A percentile compares a stretch with the other conserved stretches of the same genome.
Evolutionary conservation across 2,113 vertebrate species (phyloP).

Genomic region (Anguilla rostrata): DNA sequence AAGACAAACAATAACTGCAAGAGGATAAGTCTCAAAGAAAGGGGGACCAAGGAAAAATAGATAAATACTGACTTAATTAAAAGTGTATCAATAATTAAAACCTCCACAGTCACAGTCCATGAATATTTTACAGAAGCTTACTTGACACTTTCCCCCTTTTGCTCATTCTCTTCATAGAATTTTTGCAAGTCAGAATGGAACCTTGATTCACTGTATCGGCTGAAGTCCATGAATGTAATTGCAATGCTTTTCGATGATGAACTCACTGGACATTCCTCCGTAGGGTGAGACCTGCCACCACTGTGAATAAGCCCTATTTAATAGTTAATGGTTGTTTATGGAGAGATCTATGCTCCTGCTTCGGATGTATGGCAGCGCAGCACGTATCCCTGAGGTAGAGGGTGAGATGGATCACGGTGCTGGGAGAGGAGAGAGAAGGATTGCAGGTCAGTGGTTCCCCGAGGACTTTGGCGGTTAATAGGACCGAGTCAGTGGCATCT

Average conservation of each 20-base stretch:
- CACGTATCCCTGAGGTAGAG: slow-evolving; percentile 29
- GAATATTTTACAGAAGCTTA: slow-evolving; percentile 14
- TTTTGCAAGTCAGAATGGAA: not conserved
- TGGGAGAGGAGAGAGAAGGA: slow-evolving; percentile 46
- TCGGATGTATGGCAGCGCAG: not conserved
- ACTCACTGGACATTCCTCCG: not conserved
- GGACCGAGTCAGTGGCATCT: slow-evolving; percentile 35
- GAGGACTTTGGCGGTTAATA: slow-evolving; percentile 54
- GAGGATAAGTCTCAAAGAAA: slow-evolving; percentile 6
- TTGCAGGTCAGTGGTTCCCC: slow-evolving; percentile 53
- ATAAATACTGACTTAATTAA: slow-evolving; percentile 22
- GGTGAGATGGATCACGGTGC: slow-evolving; percentile 40
- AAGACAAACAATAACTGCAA: not conserved
- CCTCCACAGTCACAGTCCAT: not conserved
- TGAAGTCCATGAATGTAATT: not conserved
- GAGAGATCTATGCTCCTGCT: slow-evolving; percentile 7
- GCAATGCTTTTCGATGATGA: not conserved
- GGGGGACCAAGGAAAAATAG: slow-evolving; percentile 18
- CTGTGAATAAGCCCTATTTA: slow-evolving; percentile 6
- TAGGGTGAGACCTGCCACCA: not conserved
- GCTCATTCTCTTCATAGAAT: not conserved
- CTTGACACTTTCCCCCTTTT: not conserved
- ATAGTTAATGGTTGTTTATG: slow-evolving; percentile 27
- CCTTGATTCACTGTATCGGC: slow-evolving; percentile 17
- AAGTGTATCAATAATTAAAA: slow-evolving; percentile 29